Conservation (phyloP, 2,888 invertebrate genomes). For the Harpalus rufipes region DNA sequence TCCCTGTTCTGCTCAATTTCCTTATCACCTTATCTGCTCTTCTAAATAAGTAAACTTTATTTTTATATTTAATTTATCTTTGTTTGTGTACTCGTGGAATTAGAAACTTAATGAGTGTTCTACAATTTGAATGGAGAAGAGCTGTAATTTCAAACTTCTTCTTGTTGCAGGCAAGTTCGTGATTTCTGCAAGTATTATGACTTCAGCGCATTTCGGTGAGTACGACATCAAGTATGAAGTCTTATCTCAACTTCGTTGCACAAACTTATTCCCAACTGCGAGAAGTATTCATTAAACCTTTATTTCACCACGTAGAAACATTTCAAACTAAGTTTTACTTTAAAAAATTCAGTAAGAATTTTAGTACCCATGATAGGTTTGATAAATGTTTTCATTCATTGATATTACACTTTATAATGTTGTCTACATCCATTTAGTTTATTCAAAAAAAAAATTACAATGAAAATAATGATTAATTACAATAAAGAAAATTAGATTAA, state of each 20-base stretch:
- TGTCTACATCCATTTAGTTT: no score
- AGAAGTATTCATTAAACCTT: neutral
- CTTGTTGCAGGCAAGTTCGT: conserved; percentile 19
- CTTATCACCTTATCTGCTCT: neutral
- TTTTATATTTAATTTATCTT: neutral
- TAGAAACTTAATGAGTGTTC: neutral
- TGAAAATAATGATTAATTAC: no score
- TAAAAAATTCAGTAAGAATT: neutral
- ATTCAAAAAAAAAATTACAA: no score
- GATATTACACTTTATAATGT: no score
- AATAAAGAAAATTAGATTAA: no score
- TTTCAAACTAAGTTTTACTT: neutral
- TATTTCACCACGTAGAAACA: neutral
- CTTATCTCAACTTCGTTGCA: neutral
- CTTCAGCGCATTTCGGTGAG: neutral
- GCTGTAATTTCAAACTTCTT: neutral
- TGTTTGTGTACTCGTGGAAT: neutral
- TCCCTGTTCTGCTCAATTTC: no score
- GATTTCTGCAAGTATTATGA: conserved; percentile 8
- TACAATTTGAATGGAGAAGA: neutral
- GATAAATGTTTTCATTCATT: no score
- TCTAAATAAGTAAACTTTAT: neutral
- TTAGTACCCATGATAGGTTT: no score
- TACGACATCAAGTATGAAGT: neutral
- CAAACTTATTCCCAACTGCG: neutral